Evolutionary conservation across 1,140 invertebrate species (phyloP).

Genomic region (Drosophila kanapiae): DNA sequence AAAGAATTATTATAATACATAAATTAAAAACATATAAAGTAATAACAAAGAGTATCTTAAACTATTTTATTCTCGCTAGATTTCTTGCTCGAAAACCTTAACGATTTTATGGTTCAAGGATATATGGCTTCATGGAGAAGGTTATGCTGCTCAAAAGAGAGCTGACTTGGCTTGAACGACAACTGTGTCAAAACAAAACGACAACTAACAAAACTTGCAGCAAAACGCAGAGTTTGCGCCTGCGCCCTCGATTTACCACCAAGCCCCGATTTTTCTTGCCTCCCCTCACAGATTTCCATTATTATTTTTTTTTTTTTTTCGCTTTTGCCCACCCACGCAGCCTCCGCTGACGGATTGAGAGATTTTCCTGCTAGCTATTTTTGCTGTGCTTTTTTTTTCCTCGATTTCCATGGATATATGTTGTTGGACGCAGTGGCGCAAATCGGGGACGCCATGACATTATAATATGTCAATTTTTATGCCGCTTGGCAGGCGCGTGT

Average conservation of each 20-base stretch:
- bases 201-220: constrained; percentile 18
- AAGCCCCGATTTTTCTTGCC: constrained; percentile 34
- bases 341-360: constrained; percentile 67
- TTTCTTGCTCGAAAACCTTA: too few relatives aligned
- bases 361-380: constrained; percentile 24
- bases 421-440: constrained; percentile 77
- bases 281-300: not conserved
- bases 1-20: not conserved
- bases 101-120: constrained; percentile 1
- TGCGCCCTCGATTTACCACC: constrained; percentile 23
- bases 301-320: not conserved
- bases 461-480: constrained; percentile 84
- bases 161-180: constrained; percentile 46
- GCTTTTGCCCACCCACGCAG: constrained; percentile 69
- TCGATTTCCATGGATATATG: constrained; percentile 31
- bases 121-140: not conserved
- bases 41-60: not conserved
- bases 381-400: not conserved
- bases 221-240: constrained; percentile 14
- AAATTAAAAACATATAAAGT: too few relatives aligned
- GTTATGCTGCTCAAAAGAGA: not conserved
- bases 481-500: constrained; percentile 81
- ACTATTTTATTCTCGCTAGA: too few relatives aligned
- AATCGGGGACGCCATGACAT: constrained; percentile 82
- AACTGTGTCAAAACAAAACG: constrained; percentile 56